Conservation (phyloP, 2,113 vertebrate species). For the Anguilla rostrata region DNA sequence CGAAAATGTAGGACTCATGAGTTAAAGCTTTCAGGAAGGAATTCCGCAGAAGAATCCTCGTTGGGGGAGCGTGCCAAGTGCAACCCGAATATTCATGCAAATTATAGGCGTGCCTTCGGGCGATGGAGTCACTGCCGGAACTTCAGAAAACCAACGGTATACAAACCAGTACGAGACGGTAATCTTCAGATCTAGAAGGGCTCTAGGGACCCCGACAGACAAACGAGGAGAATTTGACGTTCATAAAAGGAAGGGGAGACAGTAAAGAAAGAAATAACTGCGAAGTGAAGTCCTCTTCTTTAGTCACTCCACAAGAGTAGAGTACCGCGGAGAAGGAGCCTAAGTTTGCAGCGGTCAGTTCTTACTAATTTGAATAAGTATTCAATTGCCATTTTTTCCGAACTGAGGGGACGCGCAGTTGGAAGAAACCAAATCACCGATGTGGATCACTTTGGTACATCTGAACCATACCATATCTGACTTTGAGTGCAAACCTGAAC, state of each 20-base stretch:
- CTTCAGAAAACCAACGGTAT: constrained; percentile 71
- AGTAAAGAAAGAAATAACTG: constrained; percentile 37
- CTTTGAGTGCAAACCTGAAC: constrained; percentile 39
- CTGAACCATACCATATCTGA: neutral
- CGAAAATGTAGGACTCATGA: constrained; percentile 44
- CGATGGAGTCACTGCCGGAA: constrained; percentile 75
- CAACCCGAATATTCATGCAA: constrained; percentile 63
- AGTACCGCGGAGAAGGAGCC: neutral
- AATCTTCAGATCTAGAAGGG: constrained; percentile 67
- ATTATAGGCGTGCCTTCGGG: constrained; percentile 77
- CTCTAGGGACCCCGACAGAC: constrained; percentile 53
- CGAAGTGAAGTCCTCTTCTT: neutral
- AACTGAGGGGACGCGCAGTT: neutral
- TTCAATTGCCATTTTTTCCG: neutral
- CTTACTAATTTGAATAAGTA: neutral
- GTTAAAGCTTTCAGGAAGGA: constrained; percentile 43
- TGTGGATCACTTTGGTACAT: constrained; percentile 27
- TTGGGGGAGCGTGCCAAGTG: constrained; percentile 49
- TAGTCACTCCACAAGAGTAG: neutral
- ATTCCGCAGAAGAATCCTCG: constrained; percentile 44
- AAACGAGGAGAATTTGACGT: constrained; percentile 32
- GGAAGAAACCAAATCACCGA: neutral
- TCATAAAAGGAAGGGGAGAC: constrained; percentile 34
- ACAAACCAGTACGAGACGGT: constrained; percentile 77
- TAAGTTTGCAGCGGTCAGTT: neutral